Evolutionary conservation across 2,797 vertebrate species (phyloP), one percentile per base, ranked within the genome.

Genomic region (Heterohyrax brucei): DNA sequence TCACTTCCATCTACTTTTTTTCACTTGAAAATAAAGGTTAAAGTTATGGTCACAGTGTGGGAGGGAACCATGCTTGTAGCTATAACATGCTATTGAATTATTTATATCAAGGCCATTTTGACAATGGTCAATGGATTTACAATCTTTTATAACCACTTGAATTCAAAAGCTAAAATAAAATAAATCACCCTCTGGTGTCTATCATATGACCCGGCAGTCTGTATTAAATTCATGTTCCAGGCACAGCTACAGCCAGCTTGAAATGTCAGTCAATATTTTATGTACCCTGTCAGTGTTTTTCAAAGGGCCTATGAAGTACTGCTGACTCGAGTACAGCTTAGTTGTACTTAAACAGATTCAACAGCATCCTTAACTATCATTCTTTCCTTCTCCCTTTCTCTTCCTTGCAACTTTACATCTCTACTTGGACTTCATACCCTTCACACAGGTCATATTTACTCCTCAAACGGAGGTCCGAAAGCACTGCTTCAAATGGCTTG

Each of bases 11-110:
- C 30, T 33, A 39, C 50, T 78, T n/a, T n/a, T n/a, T n/a, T n/a
- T n/a, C 48, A 73, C 62, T 83, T 75, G 39, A 89, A 93, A 96
- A 83, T 59, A 76, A 85, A 95, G 2, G 33, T 86, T 88, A 91
- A 87, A 88, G 77, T n/a, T 50, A 33, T 26, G 86, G 50, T 48
- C 14, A 21, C 14, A 70, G 53, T 73, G 56, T 64, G 33, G 24
- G 26, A 1, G 13, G 10, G 77, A 89, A 81, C 64, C 5, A 64
- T 82, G 30, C 26, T 66, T 5, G 50, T 50, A 44, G 18, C 21
- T 77, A 73, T 22, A 87, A 92, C 91, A 61, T 44, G 7, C 18
- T 81, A 76, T 76, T 87, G 66, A 70, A 77, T 70, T 76, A 70
- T 62, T 85, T 78, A 75, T 18, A 79, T 76, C 66, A 89, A 94